Percentiles rank a stretch among this genome's conserved stretches.
Conservation (phyloP, 2,888 invertebrate genomes). For the Scotopteryx bipunctaria region DNA sequence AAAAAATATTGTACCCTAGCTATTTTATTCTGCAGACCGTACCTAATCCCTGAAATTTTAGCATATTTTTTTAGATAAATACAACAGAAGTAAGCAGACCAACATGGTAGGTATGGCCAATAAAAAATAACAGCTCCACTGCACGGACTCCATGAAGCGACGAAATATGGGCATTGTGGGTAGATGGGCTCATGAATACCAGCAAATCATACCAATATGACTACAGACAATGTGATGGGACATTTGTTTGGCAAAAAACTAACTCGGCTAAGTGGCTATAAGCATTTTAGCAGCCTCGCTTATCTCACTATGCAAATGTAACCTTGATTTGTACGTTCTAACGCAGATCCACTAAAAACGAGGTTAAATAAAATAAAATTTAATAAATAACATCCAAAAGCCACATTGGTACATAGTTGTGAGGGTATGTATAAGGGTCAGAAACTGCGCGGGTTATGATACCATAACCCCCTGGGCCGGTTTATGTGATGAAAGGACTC, state of each 20-base stretch:
- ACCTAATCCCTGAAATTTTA: conserved; percentile 56
- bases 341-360: neutral
- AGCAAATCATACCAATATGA: conserved; percentile 15
- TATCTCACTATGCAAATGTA: neutral
- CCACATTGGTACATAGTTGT: no score
- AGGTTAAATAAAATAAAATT: no score
- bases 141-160: conserved; percentile 19
- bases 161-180: conserved; percentile 12
- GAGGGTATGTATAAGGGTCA: no score
- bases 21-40: conserved; percentile 44
- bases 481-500: no score
- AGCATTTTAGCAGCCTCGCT: conserved; percentile 1
- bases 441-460: no score
- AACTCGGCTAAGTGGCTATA: conserved; percentile 5
- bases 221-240: conserved; percentile 12
- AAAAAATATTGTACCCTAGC: neutral
- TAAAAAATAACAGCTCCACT: conserved; percentile 58
- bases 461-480: no score
- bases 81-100: conserved; percentile 40
- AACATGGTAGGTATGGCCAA: conserved; percentile 59
- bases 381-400: no score
- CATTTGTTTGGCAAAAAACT: conserved; percentile 13
- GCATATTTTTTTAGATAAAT: conserved; percentile 68
- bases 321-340: conserved; percentile 1
- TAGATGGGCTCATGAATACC: conserved; percentile 15